Conservation (phyloP, 2,113 vertebrate species). For the Arothron firmamentum region DNA sequence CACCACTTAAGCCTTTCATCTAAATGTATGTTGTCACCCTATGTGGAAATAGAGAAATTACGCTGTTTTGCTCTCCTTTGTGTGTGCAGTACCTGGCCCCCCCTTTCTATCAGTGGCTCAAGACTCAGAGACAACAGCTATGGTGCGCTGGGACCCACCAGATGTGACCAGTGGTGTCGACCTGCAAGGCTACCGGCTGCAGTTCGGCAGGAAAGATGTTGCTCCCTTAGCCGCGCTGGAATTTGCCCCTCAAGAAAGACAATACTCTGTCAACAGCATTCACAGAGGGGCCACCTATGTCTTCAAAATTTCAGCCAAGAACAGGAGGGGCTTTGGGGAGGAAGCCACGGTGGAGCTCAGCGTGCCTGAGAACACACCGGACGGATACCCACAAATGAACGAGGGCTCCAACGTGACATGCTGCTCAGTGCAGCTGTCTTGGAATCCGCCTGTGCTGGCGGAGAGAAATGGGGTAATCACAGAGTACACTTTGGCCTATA, state of each 20-base stretch:
- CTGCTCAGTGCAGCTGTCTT: slow-evolving; percentile 87
- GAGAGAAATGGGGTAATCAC: slow-evolving; percentile 90
- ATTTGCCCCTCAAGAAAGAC: slow-evolving; percentile 79
- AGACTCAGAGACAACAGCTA: slow-evolving; percentile 82
- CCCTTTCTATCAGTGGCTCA: slow-evolving; percentile 87
- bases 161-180: slow-evolving; percentile 80
- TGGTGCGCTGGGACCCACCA: slow-evolving; percentile 87
- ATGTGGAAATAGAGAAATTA: background rate
- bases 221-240: slow-evolving; percentile 85
- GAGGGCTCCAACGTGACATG: slow-evolving; percentile 84
- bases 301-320: slow-evolving; percentile 90
- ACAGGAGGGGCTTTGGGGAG: slow-evolving; percentile 88
- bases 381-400: slow-evolving; percentile 88
- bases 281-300: slow-evolving; percentile 90
- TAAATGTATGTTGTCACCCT: background rate
- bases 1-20: background rate
- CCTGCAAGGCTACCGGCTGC: slow-evolving; percentile 89
- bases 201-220: slow-evolving; percentile 87
- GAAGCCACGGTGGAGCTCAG: slow-evolving; percentile 81
- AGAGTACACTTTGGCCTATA: slow-evolving; percentile 93
- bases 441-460: slow-evolving; percentile 90
- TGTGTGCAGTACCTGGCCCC: slow-evolving; percentile 81
- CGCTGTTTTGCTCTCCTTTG: slow-evolving; percentile 1
- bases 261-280: slow-evolving; percentile 79
- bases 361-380: slow-evolving; percentile 86